Evolutionary conservation across 2,113 vertebrate genomes (phyloP).

Genomic region (Lamprotornis superbus): DNA sequence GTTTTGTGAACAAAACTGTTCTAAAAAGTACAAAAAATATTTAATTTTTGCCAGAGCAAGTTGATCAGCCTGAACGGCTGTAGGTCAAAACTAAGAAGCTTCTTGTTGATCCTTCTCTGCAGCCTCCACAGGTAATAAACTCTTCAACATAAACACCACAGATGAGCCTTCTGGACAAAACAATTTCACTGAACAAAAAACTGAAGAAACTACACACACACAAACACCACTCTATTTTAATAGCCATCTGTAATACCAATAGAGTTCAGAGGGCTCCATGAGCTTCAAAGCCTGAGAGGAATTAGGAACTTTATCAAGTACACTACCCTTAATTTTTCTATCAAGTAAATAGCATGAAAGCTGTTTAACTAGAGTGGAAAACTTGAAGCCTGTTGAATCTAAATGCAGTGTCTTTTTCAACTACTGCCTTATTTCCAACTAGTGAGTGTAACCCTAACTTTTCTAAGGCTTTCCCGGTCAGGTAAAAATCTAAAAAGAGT

Average conservation of each 20-base stretch:
- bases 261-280: background rate
- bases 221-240: background rate
- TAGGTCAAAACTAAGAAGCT: background rate
- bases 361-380: background rate
- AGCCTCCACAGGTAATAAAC: background rate
- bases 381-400: background rate
- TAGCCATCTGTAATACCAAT: background rate
- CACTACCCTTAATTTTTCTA: background rate
- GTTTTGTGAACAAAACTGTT: accelerated
- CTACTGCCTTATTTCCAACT: background rate
- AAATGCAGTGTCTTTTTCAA: background rate
- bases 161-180: background rate
- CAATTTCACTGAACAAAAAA: background rate
- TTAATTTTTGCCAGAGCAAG: background rate
- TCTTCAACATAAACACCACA: background rate
- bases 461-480: background rate
- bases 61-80: accelerated
- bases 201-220: background rate
- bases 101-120: background rate
- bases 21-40: background rate
- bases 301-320: background rate
- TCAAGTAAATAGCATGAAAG: background rate
- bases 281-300: background rate
- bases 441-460: background rate
- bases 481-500: background rate